A percentile compares a stretch with the other conserved stretches of the same genome.
Evolutionary conservation across 2,113 vertebrate genomes (phyloP).

Genomic region (Carettochelys insculpta): DNA sequence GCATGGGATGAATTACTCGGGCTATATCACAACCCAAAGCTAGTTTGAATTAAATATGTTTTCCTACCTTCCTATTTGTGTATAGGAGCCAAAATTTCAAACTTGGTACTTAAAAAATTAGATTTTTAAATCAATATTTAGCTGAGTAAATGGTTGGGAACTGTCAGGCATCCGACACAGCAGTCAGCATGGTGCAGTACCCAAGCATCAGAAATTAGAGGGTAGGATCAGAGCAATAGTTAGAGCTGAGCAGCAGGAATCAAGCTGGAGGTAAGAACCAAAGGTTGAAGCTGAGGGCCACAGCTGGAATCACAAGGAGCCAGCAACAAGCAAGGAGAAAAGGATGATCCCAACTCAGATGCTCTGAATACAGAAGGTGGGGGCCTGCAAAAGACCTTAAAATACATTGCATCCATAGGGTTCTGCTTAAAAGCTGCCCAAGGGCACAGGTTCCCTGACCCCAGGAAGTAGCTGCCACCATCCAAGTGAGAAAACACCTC

Average conservation of each 20-base stretch:
- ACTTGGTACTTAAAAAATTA: not conserved
- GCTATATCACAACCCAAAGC: not conserved
- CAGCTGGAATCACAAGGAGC: not conserved
- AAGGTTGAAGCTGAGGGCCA: not conserved
- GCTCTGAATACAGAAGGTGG: no score
- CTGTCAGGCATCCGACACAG: not conserved
- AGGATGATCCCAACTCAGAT: no score
- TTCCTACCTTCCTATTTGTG: not conserved
- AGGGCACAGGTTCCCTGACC: no score
- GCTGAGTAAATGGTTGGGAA: not conserved
- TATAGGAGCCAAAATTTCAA: rapidly evolving
- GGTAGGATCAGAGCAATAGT: not conserved
- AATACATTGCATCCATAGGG: no score
- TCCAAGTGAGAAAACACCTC: no score
- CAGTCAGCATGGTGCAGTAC: not conserved
- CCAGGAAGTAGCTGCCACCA: no score
- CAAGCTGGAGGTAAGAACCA: not conserved
- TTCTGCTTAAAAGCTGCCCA: no score
- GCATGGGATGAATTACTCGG: not conserved
- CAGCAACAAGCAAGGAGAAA: not conserved
- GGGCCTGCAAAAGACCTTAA: no score
- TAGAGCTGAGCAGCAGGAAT: not conserved
- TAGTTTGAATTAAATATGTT: not conserved
- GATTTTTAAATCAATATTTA: not conserved
- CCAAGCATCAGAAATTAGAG: not conserved